Evolutionary conservation across 2,888 invertebrate genomes (phyloP).

Genomic region (Tetramorium bicarinatum): DNA sequence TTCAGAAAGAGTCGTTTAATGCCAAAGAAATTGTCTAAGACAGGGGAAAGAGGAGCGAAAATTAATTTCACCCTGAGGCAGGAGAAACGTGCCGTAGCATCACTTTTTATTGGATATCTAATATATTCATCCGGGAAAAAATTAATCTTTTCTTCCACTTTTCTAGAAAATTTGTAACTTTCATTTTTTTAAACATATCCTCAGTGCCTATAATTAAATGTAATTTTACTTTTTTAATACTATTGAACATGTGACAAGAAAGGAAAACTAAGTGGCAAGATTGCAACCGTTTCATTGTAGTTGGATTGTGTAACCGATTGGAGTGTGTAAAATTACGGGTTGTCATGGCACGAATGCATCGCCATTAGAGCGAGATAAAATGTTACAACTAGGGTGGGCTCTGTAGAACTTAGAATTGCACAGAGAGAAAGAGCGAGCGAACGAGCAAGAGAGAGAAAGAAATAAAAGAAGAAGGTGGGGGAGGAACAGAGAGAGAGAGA

Average conservation of each 20-base stretch:
- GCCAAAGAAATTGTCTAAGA: constrained; percentile 71
- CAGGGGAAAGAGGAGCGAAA: constrained; percentile 66
- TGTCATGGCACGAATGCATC: constrained; percentile 59
- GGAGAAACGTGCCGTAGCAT: constrained; percentile 53
- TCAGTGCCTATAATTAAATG: neutral
- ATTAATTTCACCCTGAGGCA: constrained; percentile 74
- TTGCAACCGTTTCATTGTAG: neutral
- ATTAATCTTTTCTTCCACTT: neutral
- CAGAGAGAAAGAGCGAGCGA: constrained; percentile 33
- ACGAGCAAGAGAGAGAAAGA: constrained; percentile 34
- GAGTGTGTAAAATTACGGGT: constrained; percentile 54
- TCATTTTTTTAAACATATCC: neutral
- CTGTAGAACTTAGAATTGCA: constrained; percentile 61
- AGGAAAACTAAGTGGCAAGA: neutral
- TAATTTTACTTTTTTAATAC: neutral
- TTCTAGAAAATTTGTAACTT: neutral
- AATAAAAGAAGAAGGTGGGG: constrained; percentile 54
- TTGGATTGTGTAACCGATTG: constrained; percentile 48
- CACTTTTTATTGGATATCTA: constrained; percentile 9
- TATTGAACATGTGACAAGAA: neutral
- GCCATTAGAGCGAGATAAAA: constrained; percentile 55
- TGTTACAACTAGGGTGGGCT: constrained; percentile 56
- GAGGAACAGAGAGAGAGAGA: constrained; percentile 53
- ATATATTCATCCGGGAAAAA: constrained; percentile 56
- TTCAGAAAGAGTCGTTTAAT: constrained; percentile 78